Evolutionary conservation across 1,140 invertebrate species (phyloP), one percentile per base, ranked within the genome.

Genomic region (Sesamia nonagrioides): DNA sequence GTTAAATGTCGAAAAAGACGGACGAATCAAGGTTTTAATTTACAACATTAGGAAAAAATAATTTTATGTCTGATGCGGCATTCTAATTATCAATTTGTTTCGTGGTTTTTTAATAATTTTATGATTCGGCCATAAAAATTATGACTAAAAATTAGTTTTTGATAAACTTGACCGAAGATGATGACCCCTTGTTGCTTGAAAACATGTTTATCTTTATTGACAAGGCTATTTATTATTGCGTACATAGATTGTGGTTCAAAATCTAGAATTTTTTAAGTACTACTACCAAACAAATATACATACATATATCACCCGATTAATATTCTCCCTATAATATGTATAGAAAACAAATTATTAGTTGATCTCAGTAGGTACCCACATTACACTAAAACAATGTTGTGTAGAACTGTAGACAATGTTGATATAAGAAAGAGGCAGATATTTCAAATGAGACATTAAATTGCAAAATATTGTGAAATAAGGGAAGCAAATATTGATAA

Each of bases 11-110:
- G 35, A 76, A 52, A 76, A 54, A 56, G 56, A 33, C 58, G 27
- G 45, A 66, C 21, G 45, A 40, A 76, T 76, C 60, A 61, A 5
- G 35, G 37, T 9, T 75, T 48, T 6, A 75, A 75, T 75, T 60
- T 61, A 73, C 54, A 42, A 42, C 15, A 42, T n/a, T 21, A 50
- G 17, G 61, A 21, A 61, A 45, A 75, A 60, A 9, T 21, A 45
- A 42, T 75, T 61, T 45, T 50, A 48, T 42, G n/a, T n/a, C n/a
- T n/a, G n/a, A n/a, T 27, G 27, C 27, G 27, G 27, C 27, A 27
- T 21, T 15, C 37, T 3, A 17, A 66, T 66, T 66, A 6, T 66
- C 18, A 27, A 8, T 17, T 56, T 21, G 54, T 56, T 21, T 8
- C 17, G 18, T 56, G 6, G 11, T 21, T 56, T 0, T 17, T 18